Base-by-base conservation (phyloP, 2,797 vertebrate species). In the Premnoplex brunnescens region DNA sequence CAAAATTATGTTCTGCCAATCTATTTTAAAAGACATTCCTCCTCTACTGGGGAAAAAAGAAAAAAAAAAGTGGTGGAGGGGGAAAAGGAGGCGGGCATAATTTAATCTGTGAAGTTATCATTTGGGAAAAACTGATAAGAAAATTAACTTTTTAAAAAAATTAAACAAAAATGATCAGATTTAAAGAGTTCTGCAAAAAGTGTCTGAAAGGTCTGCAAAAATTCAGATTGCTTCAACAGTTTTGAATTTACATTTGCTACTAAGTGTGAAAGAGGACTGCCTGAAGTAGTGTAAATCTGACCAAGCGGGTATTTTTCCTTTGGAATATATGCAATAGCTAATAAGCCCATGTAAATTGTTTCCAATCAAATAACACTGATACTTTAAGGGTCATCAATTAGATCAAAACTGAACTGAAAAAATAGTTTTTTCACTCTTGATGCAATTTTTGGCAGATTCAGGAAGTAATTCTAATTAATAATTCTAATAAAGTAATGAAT, bases 51-150 rank as follows among this genome's bases (percentile, higher is more conserved):
- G 30, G 19, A 39, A 24, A 8, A 22, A 12, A 11, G 1, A 11
- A 18, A 62, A 10, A 2, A 18, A 1, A 7, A 4, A 0, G 4
- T 5, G 7, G 14, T 46, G 44, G 21, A 46, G 21, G 44, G 44
- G 21, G 44, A 46, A 46, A 2, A 18, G 1, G 7, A 4, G 1
- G 5, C 4, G 7, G 12, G 3, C 7, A 56, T 37, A 37, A 9
- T 43, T 91, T 83, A 77, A 74, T 16, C 36, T 78, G 24, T 32
- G 41, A 92, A 88, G 36, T 44, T 67, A 80, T 54, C 3, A 36
- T 79, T 30, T 32, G 12, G 41, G 34, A 66, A 91, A 91, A 93
- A 39, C 0, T 1, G 76, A 68, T 9, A 92, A 39, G 1, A 1
- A 5, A 79, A 80, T 11, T 10, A 30, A 16, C 28, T 43, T 83